These are phyloP conservation scores for Oriolus oriolus DNA, from an alignment of 2,113 vertebrate species.

Conservation along the genomic window DNA sequence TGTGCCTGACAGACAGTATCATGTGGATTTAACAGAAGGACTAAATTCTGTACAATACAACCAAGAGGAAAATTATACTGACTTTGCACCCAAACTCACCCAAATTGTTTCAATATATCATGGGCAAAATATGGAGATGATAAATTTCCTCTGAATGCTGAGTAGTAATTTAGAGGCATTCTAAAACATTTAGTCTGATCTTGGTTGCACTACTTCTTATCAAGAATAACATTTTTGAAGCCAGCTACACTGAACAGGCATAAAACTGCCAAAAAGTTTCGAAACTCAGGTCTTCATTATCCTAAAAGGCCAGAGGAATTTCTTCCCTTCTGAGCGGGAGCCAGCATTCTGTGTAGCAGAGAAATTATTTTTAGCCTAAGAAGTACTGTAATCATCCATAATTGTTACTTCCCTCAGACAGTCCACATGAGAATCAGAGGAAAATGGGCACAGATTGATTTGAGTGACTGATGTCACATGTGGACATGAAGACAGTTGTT, in stretches of 20 bases:
- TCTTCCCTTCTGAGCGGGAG: neutral
- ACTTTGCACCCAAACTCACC: neutral
- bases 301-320: neutral
- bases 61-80: neutral
- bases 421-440: neutral
- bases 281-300: neutral
- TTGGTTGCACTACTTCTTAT: neutral
- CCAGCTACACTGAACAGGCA: neutral
- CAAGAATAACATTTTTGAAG: neutral
- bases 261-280: neutral
- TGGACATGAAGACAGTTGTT: neutral
- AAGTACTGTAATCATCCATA: neutral
- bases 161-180: neutral
- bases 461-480: neutral
- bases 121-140: neutral
- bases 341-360: accelerated
- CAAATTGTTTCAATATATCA: neutral
- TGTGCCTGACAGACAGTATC: neutral
- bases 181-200: neutral
- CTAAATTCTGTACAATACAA: neutral
- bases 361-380: neutral
- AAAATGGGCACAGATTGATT: neutral
- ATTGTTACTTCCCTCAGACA: neutral
- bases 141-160: neutral
- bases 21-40: neutral